These are phyloP conservation scores for Cydia strobilella DNA, from an alignment of 1,140 invertebrate species.

Conservation along the genomic window DNA sequence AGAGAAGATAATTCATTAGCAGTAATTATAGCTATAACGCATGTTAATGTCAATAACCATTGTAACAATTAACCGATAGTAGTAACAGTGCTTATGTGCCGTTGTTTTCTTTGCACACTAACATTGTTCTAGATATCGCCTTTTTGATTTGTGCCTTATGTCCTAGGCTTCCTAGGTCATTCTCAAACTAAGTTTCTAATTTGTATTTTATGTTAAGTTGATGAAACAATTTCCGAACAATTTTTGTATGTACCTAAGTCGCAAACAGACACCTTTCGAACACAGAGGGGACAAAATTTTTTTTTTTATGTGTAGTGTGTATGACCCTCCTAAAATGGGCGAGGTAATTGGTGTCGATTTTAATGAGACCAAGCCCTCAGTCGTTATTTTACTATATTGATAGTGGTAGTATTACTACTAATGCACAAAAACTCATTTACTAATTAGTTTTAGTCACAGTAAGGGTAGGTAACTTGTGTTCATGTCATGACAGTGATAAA, in stretches of 20 bases:
- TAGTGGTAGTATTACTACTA: neutral
- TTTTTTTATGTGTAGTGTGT: neutral
- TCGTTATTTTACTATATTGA: neutral
- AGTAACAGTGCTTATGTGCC: slow-evolving; percentile 48
- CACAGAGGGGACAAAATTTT: too few species aligned
- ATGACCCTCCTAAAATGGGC: slow-evolving; percentile 9
- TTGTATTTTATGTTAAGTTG: too few species aligned
- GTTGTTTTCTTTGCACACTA: slow-evolving; percentile 53
- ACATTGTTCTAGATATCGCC: slow-evolving; percentile 20
- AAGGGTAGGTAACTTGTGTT: neutral
- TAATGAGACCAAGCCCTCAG: neutral
- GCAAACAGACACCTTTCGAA: too few species aligned
- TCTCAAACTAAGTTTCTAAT: too few species aligned
- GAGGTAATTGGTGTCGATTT: neutral
- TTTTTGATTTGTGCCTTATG: neutral
- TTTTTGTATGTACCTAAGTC: too few species aligned
- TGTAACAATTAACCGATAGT: neutral
- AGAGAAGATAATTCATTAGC: neutral
- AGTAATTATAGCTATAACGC: neutral
- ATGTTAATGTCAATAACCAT: slow-evolving; percentile 18
- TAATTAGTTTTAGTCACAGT: neutral
- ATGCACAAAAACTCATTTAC: neutral
- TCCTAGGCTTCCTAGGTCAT: too few species aligned
- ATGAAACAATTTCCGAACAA: too few species aligned
- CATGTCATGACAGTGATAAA: too few species aligned